Evolutionary conservation across 2,797 vertebrate species (phyloP), one percentile per base, ranked within the genome.

Genomic region (Bufotes viridis): DNA sequence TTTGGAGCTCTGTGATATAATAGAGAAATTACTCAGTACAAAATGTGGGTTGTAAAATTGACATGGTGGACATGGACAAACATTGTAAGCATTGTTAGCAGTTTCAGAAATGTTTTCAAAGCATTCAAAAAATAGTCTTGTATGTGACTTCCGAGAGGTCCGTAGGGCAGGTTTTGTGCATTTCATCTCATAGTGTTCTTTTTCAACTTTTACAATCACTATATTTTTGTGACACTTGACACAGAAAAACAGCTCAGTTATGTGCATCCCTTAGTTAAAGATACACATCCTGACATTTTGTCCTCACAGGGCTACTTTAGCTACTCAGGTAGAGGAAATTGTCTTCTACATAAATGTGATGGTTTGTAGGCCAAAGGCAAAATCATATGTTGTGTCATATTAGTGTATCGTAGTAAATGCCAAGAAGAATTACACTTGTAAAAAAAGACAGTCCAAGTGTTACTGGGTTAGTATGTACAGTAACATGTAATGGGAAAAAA

Each of bases 361-460:
- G 53, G 55, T 74, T 70, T 81, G 24, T 61, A 61, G 80, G 85
- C 78, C 78, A 70, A 67, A 51, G 55, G 85, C 78, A 81, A 81
- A 87, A 87, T 87, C 85, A 81, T 72, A 81, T 81, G 65, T 51
- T 81, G 65, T 81, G 67, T 87, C 72, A 20, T 49, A 74, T 87
- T 81, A 87, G 60, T 57, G 49, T 87, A 61, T 53, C 20, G 17
- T 42, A 80, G 65, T 74, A 81, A 51, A 87, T 81, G 85, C 55
- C 85, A 87, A 63, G 9, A 87, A 42, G 65, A 81, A 81, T 87
- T 81, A 81, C 49, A 5, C 81, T 51, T 17, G 34, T 14, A 60
- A 57, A 69, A 81, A 22, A 87, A 70, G 76, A 72, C 76, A 70
- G 65, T 11, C 15, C n/a, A 34, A 69, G 51, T 57, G 24, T 86